These are phyloP conservation scores for Lasioglossum pauxillum DNA, from an alignment of 2,888 invertebrate species.

Conservation along the genomic window DNA sequence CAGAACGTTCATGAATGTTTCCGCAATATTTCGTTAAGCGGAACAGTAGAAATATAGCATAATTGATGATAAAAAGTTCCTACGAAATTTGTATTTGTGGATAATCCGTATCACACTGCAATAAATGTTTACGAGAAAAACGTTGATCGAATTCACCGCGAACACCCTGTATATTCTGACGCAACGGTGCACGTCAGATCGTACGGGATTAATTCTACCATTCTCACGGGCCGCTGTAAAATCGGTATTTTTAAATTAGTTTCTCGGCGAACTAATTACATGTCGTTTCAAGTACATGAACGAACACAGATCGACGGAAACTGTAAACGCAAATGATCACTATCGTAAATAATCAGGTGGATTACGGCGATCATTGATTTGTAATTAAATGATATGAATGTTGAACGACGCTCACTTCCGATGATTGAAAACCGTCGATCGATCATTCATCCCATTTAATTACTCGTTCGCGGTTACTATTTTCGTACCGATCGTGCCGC, in stretches of 20 bases:
- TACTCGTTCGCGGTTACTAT: background rate
- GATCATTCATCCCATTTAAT: conserved; percentile 15
- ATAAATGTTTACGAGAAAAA: background rate
- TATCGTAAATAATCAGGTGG: conserved; percentile 9
- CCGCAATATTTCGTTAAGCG: too few relatives aligned
- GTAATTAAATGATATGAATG: conserved; percentile 23
- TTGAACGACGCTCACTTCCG: background rate
- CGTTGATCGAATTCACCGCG: too few relatives aligned
- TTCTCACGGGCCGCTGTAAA: background rate
- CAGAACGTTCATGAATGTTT: too few relatives aligned
- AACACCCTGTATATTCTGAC: background rate
- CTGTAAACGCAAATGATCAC: background rate
- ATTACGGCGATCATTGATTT: conserved; percentile 11
- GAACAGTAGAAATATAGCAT: too few relatives aligned
- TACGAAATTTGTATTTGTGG: too few relatives aligned
- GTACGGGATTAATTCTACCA: background rate
- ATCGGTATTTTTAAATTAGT: background rate
- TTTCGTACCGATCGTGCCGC: background rate
- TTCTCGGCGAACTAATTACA: background rate
- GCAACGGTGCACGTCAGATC: background rate
- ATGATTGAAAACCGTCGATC: conserved; percentile 16
- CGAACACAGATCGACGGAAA: background rate
- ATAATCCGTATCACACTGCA: too few relatives aligned
- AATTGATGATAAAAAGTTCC: too few relatives aligned
- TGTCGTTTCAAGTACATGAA: background rate